phyloP scores from a whole-genome alignment of 2,888 invertebrate species.

The Lasioglossum morio region DNA sequence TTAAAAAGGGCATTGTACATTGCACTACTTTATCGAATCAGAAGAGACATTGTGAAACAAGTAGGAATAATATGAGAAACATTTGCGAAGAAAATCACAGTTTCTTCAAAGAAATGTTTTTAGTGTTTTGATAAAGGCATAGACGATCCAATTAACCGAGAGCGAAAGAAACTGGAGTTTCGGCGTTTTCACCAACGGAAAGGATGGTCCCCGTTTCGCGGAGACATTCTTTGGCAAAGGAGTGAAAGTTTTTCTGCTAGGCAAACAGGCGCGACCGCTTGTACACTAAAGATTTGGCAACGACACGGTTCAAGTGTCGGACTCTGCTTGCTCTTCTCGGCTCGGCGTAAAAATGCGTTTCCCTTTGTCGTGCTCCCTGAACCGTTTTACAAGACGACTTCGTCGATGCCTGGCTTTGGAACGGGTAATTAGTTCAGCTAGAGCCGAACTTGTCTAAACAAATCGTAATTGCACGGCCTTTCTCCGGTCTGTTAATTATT shows the following conservation, averaged over 20 bases:
- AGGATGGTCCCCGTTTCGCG: conserved; percentile 20
- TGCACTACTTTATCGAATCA: no score
- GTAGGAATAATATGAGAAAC: background rate
- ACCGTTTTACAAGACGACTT: background rate
- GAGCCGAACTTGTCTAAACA: conserved; percentile 5
- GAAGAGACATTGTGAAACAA: no score
- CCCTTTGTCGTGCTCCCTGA: conserved; percentile 10
- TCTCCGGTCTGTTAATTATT: background rate
- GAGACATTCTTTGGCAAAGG: conserved; percentile 50
- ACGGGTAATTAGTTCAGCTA: conserved; percentile 15
- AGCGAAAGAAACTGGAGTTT: background rate
- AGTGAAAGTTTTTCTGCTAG: conserved; percentile 65
- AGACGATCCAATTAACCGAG: background rate
- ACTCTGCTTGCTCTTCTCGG: conserved; percentile 43
- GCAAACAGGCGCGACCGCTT: conserved; percentile 57
- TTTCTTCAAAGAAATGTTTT: background rate
- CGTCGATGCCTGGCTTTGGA: conserved; percentile 12
- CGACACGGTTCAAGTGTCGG: conserved; percentile 51
- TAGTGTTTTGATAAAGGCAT: background rate
- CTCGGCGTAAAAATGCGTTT: conserved; percentile 36
- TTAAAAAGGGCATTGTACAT: no score
- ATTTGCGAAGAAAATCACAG: background rate
- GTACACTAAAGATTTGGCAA: conserved; percentile 68
- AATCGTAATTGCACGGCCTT: background rate
- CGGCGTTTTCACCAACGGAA: conserved; percentile 19